Evolutionary conservation across 2,113 vertebrate genomes (phyloP).

Genomic region (Rallus limicola): DNA sequence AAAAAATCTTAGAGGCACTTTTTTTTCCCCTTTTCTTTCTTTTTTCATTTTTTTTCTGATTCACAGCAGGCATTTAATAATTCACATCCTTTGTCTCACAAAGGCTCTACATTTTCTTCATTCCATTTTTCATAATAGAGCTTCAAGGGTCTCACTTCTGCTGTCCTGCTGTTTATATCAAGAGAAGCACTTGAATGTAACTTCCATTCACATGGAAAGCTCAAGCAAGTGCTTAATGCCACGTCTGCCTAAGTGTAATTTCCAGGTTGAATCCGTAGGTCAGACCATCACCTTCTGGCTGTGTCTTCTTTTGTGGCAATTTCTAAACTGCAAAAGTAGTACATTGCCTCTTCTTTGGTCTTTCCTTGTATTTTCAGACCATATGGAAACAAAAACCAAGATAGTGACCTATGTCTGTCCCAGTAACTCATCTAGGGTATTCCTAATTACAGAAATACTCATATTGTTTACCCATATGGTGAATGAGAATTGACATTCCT

Average conservation of each 20-base stretch:
- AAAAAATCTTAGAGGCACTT: not conserved
- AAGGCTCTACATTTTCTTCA: not conserved
- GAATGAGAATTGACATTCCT: not conserved
- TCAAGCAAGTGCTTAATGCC: not conserved
- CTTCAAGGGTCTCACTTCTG: not conserved
- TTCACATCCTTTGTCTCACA: not conserved
- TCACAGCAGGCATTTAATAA: not conserved
- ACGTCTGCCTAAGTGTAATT: not conserved
- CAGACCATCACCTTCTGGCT: not conserved
- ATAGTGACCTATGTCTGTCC: not conserved
- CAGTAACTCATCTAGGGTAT: not conserved
- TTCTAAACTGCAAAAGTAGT: not conserved
- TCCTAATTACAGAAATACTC: not conserved
- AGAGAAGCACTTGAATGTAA: not conserved
- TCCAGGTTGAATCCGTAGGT: not conserved
- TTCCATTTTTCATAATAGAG: not conserved
- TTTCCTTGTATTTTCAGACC: not conserved
- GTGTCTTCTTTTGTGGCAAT: not conserved
- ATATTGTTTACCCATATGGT: not conserved
- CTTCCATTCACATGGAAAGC: not conserved
- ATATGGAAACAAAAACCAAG: not conserved
- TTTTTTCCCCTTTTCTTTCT: too few species aligned
- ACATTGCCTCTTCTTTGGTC: not conserved
- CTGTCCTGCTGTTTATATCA: not conserved
- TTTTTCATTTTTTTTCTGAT: not conserved